Evolutionary conservation across 2,888 invertebrate genomes (phyloP).

Genomic region (Hypercompe scribonia): DNA sequence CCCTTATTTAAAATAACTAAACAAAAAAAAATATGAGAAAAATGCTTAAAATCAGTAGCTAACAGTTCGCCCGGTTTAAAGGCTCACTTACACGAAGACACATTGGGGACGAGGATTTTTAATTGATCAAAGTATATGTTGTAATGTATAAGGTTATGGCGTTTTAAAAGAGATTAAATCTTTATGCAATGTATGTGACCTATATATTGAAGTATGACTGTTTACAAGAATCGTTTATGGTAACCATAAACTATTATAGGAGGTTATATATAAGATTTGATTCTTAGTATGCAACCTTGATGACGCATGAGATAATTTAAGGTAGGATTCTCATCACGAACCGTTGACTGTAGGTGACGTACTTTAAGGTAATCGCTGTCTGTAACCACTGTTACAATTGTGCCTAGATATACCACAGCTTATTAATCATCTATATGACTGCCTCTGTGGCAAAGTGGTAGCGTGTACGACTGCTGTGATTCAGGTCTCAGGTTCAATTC

Average conservation of each 20-base stretch:
- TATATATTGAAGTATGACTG: not conserved
- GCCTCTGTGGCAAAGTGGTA: no score
- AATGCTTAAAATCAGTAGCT: not conserved
- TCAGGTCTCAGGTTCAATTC: no score
- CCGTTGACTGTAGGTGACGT: not conserved
- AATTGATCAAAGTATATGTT: slow-evolving; percentile 38
- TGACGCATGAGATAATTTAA: not conserved
- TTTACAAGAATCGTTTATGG: not conserved
- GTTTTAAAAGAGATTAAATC: not conserved
- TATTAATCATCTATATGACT: no score
- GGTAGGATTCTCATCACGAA: not conserved
- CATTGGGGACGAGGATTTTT: slow-evolving; percentile 31
- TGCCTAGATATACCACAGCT: no score
- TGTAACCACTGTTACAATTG: no score
- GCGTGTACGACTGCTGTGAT: no score
- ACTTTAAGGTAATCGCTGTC: not conserved
- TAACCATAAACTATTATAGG: not conserved
- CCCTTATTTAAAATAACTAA: not conserved
- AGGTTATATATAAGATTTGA: no score
- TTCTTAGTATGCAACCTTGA: not conserved
- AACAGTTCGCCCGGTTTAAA: not conserved
- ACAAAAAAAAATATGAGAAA: not conserved
- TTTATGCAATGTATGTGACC: not conserved
- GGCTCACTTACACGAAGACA: not conserved
- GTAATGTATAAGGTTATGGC: slow-evolving; percentile 23